phyloP scores from a whole-genome alignment of 2,113 vertebrate species.

The Salvelinus alpinus region DNA sequence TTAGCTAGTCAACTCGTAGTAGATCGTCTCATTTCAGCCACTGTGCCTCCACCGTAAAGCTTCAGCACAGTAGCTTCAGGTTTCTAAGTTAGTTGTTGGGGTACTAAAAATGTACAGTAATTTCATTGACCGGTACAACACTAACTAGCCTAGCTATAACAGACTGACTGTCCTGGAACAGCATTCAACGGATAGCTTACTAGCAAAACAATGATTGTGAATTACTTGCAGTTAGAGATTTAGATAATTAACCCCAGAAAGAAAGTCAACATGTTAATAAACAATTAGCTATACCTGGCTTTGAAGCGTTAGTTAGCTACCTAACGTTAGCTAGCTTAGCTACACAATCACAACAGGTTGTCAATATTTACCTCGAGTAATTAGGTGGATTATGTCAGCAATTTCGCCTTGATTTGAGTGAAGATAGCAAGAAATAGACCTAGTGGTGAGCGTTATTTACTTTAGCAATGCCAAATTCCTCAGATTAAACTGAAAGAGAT shows the following conservation, averaged over 20 bases:
- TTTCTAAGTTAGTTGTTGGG: no score
- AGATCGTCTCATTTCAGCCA: no score
- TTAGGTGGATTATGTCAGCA: neutral
- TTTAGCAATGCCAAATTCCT: neutral
- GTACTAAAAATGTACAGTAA: no score
- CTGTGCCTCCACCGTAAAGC: no score
- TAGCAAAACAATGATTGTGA: neutral
- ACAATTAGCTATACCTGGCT: neutral
- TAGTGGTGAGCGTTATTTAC: neutral
- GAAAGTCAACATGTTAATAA: no score
- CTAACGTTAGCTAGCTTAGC: neutral
- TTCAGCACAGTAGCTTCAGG: no score
- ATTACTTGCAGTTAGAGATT: neutral
- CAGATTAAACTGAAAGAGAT: neutral
- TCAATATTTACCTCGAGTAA: neutral
- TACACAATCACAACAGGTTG: constrained; percentile 59
- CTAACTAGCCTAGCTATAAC: no score
- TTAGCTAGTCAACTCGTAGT: neutral
- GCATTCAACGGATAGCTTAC: neutral
- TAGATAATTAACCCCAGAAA: no score
- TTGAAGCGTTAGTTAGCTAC: neutral
- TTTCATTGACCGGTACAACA: no score
- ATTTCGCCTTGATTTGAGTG: neutral
- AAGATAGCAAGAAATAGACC: neutral
- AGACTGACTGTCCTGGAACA: no score